These are phyloP conservation scores for Eretmocerus hayati DNA, from an alignment of 2,888 invertebrate species.

Conservation along the genomic window DNA sequence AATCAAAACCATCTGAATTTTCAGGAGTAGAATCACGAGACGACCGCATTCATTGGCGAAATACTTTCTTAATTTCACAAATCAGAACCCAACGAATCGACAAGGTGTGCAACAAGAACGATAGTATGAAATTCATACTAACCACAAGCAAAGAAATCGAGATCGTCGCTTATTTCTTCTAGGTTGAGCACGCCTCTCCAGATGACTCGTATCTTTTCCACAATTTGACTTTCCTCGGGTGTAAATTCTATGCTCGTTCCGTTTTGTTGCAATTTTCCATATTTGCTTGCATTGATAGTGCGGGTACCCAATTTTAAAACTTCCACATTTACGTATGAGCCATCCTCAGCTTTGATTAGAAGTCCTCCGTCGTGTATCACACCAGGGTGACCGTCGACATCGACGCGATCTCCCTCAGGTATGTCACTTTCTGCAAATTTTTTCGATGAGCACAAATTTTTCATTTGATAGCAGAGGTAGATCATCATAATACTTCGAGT, in stretches of 20 bases:
- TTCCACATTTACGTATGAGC: constrained; percentile 68
- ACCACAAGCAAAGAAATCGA: constrained; percentile 73
- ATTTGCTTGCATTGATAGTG: constrained; percentile 76
- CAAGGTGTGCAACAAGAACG: too few relatives aligned
- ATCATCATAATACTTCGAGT: too few relatives aligned
- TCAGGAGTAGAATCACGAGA: too few relatives aligned
- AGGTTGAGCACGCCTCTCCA: constrained; percentile 82
- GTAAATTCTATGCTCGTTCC: constrained; percentile 58
- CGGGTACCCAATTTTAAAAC: constrained; percentile 70
- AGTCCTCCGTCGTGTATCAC: constrained; percentile 75
- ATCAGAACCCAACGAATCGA: too few relatives aligned
- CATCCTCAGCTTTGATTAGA: constrained; percentile 74
- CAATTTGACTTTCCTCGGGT: constrained; percentile 64
- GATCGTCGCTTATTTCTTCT: constrained; percentile 58
- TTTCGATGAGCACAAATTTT: too few relatives aligned
- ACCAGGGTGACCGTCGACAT: constrained; percentile 33
- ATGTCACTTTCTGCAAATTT: constrained; percentile 6
- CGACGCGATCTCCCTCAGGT: constrained; percentile 53
- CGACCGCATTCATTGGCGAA: too few relatives aligned
- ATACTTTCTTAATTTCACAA: too few relatives aligned
- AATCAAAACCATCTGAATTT: too few relatives aligned
- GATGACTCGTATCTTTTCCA: constrained; percentile 59
- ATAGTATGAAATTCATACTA: neutral
- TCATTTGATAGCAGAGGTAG: too few relatives aligned
- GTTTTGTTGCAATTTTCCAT: constrained; percentile 56